Conservation (phyloP, 2,113 vertebrate genomes). For the Eptesicus fuscus region DNA sequence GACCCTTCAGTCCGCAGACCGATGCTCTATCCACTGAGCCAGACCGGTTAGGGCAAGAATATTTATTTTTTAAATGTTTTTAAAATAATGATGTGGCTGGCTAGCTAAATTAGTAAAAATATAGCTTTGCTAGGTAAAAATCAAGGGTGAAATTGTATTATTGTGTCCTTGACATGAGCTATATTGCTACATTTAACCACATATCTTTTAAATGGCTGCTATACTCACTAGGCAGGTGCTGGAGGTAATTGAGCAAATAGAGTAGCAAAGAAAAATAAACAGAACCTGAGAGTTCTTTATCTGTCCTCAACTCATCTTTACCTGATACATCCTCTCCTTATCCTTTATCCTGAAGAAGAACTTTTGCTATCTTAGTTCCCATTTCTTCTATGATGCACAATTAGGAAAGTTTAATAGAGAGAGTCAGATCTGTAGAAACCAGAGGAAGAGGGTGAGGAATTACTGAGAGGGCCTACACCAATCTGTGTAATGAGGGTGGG, state of each 20-base stretch:
- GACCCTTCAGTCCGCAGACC: too few relatives aligned
- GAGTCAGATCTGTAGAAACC: not conserved
- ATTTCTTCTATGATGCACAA: not conserved
- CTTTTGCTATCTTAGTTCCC: not conserved
- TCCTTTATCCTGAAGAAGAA: not conserved
- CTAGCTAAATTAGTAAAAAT: slow-evolving; percentile 34
- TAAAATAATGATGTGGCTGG: slow-evolving; percentile 3
- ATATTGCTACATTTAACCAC: not conserved
- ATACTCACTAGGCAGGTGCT: fast-evolving
- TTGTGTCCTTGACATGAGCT: not conserved
- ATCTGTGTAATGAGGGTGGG: not conserved
- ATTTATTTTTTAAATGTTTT: slow-evolving; percentile 42
- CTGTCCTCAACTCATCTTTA: not conserved
- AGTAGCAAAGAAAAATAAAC: not conserved
- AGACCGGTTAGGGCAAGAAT: too few relatives aligned
- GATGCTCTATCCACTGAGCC: too few relatives aligned
- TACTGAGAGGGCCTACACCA: not conserved
- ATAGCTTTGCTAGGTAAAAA: slow-evolving; percentile 11
- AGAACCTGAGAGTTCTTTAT: not conserved
- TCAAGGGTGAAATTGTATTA: not conserved
- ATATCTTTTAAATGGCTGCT: not conserved
- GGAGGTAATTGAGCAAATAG: not conserved
- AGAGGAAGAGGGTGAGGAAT: not conserved
- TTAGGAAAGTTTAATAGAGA: not conserved
- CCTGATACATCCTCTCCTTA: not conserved